Base-by-base conservation (phyloP, 2,888 invertebrate species). In the Caenorhabditis sulstoni region DNA sequence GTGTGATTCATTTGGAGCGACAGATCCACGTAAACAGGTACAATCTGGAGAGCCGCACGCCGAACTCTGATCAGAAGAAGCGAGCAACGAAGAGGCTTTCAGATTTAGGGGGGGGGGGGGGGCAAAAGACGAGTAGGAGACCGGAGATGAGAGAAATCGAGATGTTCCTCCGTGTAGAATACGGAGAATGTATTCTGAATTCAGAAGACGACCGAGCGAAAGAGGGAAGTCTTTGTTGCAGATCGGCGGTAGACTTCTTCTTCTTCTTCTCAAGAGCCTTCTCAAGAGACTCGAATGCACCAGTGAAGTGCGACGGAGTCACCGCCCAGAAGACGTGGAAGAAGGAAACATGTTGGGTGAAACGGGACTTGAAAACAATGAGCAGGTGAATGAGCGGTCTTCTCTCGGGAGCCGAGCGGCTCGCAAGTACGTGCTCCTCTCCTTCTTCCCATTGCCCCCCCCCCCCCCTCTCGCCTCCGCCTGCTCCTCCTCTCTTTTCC, bases 391-490 rank as follows among this genome's bases (percentile, higher is more conserved):
- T 53, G 70, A 44, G 52, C 45, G 45, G 53, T 53, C 53, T 20
- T 35, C 53, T n/a, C 16, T 14, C 55, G 35, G 8, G 4, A 23
- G 57, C 29, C 11, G 39, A 14, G 49, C 20, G 5, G 62, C 52
- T 61, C 53, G 70, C 53, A 71, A 62, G 66, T 61, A 74, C 66
- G 73, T 73, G 73, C 57, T 66, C 61, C 61, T 66, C 74, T 61
- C 59, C 66, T 47, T 73, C 64, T 73, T 64, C 62, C 64, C 53
- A 29, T 29, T 50, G 18, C 29, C 59, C 14, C 70, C 49, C 35
- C 41, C 52, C 41, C 52, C 50, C n/a, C 59, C 53, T 41, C 61
- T 44, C 35, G n/a, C n/a, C n/a, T n/a, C n/a, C 4, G 29, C 4
- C 29, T 29, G 29, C 29, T 29, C 68, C 37, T 22, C 29, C 7